Evolutionary conservation across 2,113 vertebrate species (phyloP).

Genomic region (Neomonachus schauinslandi): DNA sequence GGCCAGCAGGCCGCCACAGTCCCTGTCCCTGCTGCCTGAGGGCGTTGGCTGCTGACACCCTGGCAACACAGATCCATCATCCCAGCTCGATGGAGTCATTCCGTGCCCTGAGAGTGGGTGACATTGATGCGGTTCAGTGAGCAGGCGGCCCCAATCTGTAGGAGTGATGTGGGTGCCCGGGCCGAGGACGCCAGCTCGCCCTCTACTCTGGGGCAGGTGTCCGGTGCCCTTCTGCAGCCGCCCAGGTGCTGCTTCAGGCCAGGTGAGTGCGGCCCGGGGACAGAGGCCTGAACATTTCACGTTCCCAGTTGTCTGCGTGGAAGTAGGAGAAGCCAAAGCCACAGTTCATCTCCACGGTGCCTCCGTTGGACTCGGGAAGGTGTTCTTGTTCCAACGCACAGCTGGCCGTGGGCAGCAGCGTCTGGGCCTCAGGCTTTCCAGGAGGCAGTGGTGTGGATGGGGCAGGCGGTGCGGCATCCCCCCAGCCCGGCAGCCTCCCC

Average conservation of each 20-base stretch:
- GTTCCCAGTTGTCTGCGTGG: background rate
- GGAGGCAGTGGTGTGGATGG: background rate
- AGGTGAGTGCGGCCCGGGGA: background rate
- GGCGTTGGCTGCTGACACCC: background rate
- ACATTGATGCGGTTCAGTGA: background rate
- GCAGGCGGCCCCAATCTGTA: background rate
- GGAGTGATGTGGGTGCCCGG: background rate
- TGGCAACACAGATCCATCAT: background rate
- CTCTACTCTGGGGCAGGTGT: background rate
- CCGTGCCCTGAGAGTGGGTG: background rate
- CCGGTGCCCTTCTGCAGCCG: background rate
- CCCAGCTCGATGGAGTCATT: background rate
- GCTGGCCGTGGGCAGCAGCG: background rate
- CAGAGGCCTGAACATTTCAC: background rate
- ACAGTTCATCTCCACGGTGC: fast-evolving
- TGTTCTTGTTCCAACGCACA: too few species aligned
- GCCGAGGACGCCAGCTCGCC: background rate
- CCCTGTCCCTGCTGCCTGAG: background rate
- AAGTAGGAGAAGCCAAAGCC: background rate
- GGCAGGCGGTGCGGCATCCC: too few species aligned
- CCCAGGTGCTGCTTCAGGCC: background rate
- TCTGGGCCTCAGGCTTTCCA: background rate
- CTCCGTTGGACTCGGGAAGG: background rate
- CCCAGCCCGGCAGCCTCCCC: too few species aligned
- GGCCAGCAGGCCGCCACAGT: background rate